These are phyloP conservation scores for Diadegma fenestrale DNA, from an alignment of 2,888 invertebrate genomes.

Conservation along the genomic window DNA sequence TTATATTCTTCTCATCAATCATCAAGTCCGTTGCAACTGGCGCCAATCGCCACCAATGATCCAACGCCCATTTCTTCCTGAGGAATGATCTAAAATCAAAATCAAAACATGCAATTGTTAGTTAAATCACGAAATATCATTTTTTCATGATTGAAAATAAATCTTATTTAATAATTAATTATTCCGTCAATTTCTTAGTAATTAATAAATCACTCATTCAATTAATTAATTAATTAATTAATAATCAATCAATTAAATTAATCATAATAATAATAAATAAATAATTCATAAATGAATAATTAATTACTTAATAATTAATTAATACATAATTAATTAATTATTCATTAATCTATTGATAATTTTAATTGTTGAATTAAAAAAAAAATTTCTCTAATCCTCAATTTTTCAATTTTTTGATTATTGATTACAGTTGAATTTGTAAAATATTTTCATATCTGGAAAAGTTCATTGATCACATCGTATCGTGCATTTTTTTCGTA, in stretches of 20 bases:
- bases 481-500: neutral
- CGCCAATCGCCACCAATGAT: conserved; percentile 27
- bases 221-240: no score
- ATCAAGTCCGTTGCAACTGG: conserved; percentile 16
- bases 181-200: no score
- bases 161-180: no score
- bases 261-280: neutral
- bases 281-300: neutral
- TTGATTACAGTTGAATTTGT: no score
- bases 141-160: neutral
- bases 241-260: no score
- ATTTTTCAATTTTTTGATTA: no score
- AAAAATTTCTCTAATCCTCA: no score
- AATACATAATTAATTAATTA: no score
- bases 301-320: no score
- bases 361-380: no score
- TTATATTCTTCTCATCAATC: conserved; percentile 46
- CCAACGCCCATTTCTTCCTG: conserved; percentile 64
- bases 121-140: neutral
- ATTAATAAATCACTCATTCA: no score
- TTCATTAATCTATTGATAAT: no score
- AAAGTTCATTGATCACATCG: neutral
- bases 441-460: neutral
- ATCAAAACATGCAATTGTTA: conserved; percentile 9
- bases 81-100: conserved; percentile 31